Conservation (phyloP, 2,888 invertebrate species). For the Apodemia zela region DNA sequence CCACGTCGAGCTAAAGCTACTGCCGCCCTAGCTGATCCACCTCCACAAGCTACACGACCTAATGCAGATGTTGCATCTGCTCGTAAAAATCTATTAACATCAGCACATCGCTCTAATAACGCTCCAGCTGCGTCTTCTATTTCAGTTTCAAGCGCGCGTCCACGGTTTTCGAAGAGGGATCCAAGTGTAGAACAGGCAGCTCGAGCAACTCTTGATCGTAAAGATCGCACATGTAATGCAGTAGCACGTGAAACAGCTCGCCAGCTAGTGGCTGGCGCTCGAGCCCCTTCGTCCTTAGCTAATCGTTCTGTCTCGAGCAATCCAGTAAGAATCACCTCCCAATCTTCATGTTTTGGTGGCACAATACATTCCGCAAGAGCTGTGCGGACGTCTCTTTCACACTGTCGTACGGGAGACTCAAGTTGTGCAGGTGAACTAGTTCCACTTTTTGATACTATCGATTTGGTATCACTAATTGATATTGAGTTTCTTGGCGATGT, state of each 20-base stretch:
- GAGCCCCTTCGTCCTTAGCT: slow-evolving; percentile 83
- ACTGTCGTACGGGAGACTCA: slow-evolving; percentile 18
- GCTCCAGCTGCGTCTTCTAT: slow-evolving; percentile 91
- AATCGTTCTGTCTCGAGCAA: slow-evolving; percentile 85
- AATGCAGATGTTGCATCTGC: slow-evolving; percentile 93
- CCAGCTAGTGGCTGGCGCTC: slow-evolving; percentile 85
- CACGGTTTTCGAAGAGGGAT: slow-evolving; percentile 86
- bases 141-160: slow-evolving; percentile 84
- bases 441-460: slow-evolving; percentile 9
- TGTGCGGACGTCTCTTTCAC: slow-evolving; percentile 58
- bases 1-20: slow-evolving; percentile 85
- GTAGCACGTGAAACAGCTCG: slow-evolving; percentile 85
- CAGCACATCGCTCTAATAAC: slow-evolving; percentile 92
- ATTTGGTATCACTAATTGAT: slow-evolving; percentile 26
- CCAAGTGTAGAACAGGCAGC: slow-evolving; percentile 91
- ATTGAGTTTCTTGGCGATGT: slow-evolving; percentile 37
- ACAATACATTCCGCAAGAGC: slow-evolving; percentile 63
- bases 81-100: slow-evolving; percentile 95
- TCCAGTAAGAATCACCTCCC: slow-evolving; percentile 89
- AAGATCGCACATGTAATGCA: slow-evolving; percentile 90
- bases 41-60: slow-evolving; percentile 88
- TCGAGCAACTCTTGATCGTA: slow-evolving; percentile 95
- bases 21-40: slow-evolving; percentile 85
- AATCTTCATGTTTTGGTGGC: slow-evolving; percentile 85
- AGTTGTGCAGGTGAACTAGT: slow-evolving; percentile 27